Conservation (phyloP, 2,888 invertebrate genomes). For the Melanostoma scalare region DNA sequence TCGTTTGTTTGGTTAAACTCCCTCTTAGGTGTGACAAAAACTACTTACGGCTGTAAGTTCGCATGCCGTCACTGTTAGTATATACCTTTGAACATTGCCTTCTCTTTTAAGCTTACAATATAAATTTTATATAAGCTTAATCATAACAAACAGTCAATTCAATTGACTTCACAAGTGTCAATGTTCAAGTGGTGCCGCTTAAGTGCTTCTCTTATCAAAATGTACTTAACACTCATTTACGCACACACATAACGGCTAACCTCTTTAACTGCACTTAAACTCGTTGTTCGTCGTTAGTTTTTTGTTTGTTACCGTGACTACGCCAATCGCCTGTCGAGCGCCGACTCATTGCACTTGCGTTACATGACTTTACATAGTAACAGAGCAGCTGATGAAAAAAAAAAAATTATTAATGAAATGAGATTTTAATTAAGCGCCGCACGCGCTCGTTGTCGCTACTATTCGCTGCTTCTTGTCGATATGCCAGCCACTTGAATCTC, state of each 20-base stretch:
- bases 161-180: conserved; percentile 41
- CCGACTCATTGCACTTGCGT: conserved; percentile 14
- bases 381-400: conserved; percentile 6
- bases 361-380: conserved; percentile 37
- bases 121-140: no score
- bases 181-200: conserved; percentile 48
- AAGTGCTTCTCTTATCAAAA: conserved; percentile 45
- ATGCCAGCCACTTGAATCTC: not conserved
- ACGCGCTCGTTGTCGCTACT: conserved; percentile 36
- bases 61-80: no score
- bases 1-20: no score
- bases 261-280: conserved; percentile 5
- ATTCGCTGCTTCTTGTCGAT: conserved; percentile 10
- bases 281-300: conserved; percentile 13
- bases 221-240: conserved; percentile 26
- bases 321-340: not conserved
- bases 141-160: not conserved
- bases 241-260: conserved; percentile 14
- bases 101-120: no score
- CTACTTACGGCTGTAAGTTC: no score
- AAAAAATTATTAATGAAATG: conserved; percentile 48
- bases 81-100: no score
- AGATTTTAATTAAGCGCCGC: conserved; percentile 64
- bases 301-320: not conserved
- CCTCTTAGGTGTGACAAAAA: no score